Base-by-base conservation (phyloP, 1,140 invertebrate species). In the Atta cephalotes region DNA sequence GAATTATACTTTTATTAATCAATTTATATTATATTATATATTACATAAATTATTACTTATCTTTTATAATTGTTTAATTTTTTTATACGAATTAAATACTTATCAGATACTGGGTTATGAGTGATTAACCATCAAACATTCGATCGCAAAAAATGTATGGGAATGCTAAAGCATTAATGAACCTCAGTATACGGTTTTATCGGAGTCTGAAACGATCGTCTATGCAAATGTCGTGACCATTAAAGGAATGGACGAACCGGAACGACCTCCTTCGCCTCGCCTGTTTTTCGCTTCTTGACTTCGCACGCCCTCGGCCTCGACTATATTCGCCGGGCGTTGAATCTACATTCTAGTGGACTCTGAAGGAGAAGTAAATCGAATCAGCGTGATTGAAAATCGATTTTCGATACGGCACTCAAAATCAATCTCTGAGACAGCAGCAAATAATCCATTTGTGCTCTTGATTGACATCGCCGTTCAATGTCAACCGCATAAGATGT, bases 331-430 rank as follows among this genome's bases (percentile, higher is more conserved):
- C 18, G n/a, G 12, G 25, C 70, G 70, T 63, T 84, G 80, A 76
- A 84, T 84, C 80, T 84, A 84, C 80, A 84, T 84, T 74, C 80
- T 84, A 84, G 70, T 84, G 70, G 80, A 84, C 70, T 76, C 62
- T 71, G 70, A 76, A 84, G 80, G 80, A 76, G 80, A 74, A 84
- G 70, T 62, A 84, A 84, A 84, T 84, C 80, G 70, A 74, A 84
- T 60, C 70, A 60, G 80, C 79, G 53, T 76, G 70, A 84, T 76
- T 74, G 80, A 60, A 84, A 84, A 84, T 84, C 56, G 80, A 84
- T 84, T 84, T 84, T 65, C 80, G 80, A 84, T 84, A 84, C 70
- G 80, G 56, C 70, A 62, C 65, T 81, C 78, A 71, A 81, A 81
- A 81, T 81, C 78, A 81, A 81, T 81, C 78, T 81, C 49, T 70